Conservation (phyloP, 2,113 vertebrate species). For the Mionectes macconnelli region DNA sequence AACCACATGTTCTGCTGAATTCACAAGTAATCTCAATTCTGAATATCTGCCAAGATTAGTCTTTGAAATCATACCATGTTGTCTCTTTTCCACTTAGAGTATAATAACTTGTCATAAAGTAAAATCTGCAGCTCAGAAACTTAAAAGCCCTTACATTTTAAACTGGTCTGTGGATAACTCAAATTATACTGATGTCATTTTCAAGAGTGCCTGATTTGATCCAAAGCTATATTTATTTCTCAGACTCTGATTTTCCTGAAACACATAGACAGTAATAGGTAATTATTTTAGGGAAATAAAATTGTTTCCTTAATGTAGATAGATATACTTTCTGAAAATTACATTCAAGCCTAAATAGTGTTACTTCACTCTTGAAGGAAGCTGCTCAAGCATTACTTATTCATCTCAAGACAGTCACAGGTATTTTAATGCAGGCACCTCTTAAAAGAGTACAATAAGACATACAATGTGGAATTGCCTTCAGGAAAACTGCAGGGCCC, state of each 20-base stretch:
- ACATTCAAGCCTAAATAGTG: not conserved
- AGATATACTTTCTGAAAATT: not conserved
- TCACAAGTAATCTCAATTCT: slow-evolving; percentile 44
- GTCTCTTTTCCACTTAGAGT: slow-evolving; percentile 14
- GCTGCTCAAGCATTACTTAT: not conserved
- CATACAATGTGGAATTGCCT: rapidly evolving
- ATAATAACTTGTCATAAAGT: slow-evolving; percentile 52
- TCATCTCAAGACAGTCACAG: not conserved
- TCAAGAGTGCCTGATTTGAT: slow-evolving; percentile 20
- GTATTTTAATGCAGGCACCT: not conserved
- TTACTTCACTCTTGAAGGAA: not conserved
- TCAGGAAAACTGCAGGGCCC: not conserved
- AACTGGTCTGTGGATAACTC: not conserved
- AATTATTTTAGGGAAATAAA: not conserved
- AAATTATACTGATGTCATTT: slow-evolving; percentile 46
- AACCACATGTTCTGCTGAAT: not conserved
- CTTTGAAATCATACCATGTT: slow-evolving; percentile 28
- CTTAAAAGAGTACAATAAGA: not conserved
- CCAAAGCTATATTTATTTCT: slow-evolving; percentile 12
- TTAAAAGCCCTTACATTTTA: slow-evolving; percentile 31
- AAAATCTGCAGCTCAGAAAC: slow-evolving; percentile 16
- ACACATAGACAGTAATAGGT: not conserved
- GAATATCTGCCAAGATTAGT: slow-evolving; percentile 12
- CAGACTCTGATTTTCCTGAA: slow-evolving; percentile 1
- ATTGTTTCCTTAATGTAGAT: not conserved